Evolutionary conservation across 2,113 vertebrate species (phyloP), one percentile per base, ranked within the genome.

Genomic region (Mustela nigripes): DNA sequence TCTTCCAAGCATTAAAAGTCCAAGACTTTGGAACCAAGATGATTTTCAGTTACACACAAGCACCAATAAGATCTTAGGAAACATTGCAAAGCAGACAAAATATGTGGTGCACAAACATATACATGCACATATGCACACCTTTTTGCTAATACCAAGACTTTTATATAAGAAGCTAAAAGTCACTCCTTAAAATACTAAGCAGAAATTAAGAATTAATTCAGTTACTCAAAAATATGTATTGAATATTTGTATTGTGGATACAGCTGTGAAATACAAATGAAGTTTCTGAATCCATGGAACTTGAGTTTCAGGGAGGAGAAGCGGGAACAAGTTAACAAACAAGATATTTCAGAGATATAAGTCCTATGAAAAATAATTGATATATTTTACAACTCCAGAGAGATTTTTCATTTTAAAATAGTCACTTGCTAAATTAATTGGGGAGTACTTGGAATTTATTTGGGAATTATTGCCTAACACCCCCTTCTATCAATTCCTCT

Each of bases 141-240:
- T 36, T 62, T 74, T 78, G 31, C 85, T 69, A 74, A 78, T 69
- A 71, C 4, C 15, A 79, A 78, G 42, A n/a, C n/a, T 60, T 45
- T 78, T 50, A 56, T 39, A 21, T 1, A 76, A 67, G 31, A 71
- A 62, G 12, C 5, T 82, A 82, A 65, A 15, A 56, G 24, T 79
- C 24, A 39, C 31, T 71, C n/a, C 45, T 95, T 81, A 80, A 95
- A 93, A 81, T 50, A 31, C n/a, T 60, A 33, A 11, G 33, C 12
- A 74, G 62, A 95, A 48, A 18, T 82, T 94, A 82, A 94, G 63
- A 87, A 36, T 86, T 82, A 24, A 91, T 92, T 95, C 11, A n/a
- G 16, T 93, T n/a, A 88, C 22, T 92, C 9, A 36, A 56, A 96
- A 78, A 79, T 87, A n/a, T 65, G 10, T 56, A 21, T 56, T 83